Percentiles rank a stretch among this genome's conserved stretches.
Conservation (phyloP, 2,113 vertebrate species). For the Phainopepla nitens region DNA sequence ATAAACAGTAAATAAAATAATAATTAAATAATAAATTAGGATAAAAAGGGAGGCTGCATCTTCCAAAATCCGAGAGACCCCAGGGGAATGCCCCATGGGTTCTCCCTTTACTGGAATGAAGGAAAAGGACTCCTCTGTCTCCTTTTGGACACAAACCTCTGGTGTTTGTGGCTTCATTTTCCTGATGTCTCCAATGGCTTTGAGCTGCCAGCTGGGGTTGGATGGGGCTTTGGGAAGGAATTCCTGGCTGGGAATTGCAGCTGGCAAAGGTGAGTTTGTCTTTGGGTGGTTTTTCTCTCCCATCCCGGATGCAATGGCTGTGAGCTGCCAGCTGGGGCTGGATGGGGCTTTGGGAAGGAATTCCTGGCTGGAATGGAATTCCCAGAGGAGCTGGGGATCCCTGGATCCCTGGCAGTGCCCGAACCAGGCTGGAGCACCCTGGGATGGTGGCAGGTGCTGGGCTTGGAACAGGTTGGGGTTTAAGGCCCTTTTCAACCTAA, state of each 20-base stretch:
- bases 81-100: too few species aligned
- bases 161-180: too few species aligned
- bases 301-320: neutral
- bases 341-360: neutral
- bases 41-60: too few species aligned
- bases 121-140: too few species aligned
- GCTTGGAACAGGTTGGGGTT: accelerated
- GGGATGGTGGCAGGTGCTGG: neutral
- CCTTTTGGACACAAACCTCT: too few species aligned
- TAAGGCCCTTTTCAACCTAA: neutral
- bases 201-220: too few species aligned
- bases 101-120: too few species aligned
- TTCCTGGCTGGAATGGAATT: neutral
- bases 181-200: too few species aligned
- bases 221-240: too few species aligned
- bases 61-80: too few species aligned
- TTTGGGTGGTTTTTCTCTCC: neutral
- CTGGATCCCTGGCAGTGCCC: neutral
- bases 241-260: neutral
- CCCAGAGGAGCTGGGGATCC: neutral
- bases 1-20: too few species aligned
- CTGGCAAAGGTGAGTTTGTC: neutral
- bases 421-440: neutral
- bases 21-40: too few species aligned
- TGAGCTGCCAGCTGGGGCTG: neutral